Conservation (phyloP, 2,888 invertebrate genomes). For the Leptopterna dolabrata region DNA sequence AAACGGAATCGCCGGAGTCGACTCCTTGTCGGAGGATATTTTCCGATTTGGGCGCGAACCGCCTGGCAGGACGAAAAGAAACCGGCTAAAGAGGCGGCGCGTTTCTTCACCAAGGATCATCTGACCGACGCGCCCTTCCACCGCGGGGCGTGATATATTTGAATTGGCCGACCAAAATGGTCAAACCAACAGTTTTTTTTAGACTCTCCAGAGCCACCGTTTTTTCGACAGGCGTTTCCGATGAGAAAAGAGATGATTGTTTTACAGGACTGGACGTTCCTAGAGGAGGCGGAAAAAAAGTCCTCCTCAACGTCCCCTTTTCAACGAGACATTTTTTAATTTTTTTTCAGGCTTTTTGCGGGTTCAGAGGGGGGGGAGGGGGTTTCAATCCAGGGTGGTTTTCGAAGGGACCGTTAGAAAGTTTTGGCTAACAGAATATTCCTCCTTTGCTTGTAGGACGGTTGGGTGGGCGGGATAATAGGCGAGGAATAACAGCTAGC, state of each 20-base stretch:
- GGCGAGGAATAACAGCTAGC: background rate
- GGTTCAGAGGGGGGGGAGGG: background rate
- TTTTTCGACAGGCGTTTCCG: background rate
- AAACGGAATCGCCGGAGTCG: background rate
- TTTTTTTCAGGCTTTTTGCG: background rate
- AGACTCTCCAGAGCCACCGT: background rate
- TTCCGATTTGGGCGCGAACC: slow-evolving; percentile 50
- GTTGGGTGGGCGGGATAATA: slow-evolving; percentile 24
- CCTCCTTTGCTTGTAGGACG: background rate
- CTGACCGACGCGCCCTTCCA: background rate
- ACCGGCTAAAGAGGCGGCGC: slow-evolving; percentile 41
- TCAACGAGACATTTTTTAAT: background rate
- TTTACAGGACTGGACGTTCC: slow-evolving; percentile 19
- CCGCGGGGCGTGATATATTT: slow-evolving; percentile 36
- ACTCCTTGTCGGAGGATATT: slow-evolving; percentile 33
- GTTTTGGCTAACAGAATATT: slow-evolving; percentile 47
- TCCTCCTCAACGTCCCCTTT: background rate
- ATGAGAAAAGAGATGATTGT: slow-evolving; percentile 25
- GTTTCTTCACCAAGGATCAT: slow-evolving; percentile 38
- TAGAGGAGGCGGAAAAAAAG: background rate
- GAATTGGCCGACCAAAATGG: slow-evolving; percentile 28
- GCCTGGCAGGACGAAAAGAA: background rate
- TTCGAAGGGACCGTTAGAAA: slow-evolving; percentile 24
- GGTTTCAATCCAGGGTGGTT: slow-evolving; percentile 20
- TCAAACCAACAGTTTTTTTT: background rate